These are phyloP conservation scores for Felis chaus DNA, from an alignment of 2,113 vertebrate genomes.

Conservation along the genomic window DNA sequence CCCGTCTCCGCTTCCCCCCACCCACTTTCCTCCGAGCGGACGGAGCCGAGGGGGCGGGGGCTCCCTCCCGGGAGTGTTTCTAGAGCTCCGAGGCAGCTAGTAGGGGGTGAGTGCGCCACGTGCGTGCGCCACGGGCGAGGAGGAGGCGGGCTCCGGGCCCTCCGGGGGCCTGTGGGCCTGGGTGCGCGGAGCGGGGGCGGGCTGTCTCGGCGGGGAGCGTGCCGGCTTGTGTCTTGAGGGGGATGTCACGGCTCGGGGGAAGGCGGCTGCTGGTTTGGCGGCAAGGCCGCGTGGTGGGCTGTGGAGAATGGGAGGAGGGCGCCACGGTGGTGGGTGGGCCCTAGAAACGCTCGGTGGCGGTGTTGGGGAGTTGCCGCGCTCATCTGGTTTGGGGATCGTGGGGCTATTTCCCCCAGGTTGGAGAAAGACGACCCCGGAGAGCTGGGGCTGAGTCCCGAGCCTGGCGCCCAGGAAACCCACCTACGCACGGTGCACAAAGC, in stretches of 20 bases:
- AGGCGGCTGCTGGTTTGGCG: not conserved
- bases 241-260: not conserved
- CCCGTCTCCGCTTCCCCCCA: not conserved
- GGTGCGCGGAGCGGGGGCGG: not conserved
- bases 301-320: not conserved
- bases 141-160: not conserved
- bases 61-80: slow-evolving; percentile 5
- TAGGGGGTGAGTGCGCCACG: slow-evolving; percentile 68
- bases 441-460: not conserved
- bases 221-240: not conserved
- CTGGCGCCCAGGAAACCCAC: not conserved
- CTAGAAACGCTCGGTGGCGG: not conserved
- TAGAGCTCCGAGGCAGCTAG: slow-evolving; percentile 43
- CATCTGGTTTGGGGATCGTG: not conserved
- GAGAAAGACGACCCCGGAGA: not conserved
- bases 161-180: not conserved
- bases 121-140: slow-evolving; percentile 49
- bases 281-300: not conserved
- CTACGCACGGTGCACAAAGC: slow-evolving; percentile 19
- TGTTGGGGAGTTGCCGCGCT: not conserved
- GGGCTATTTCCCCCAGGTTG: not conserved
- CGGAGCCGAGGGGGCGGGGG: slow-evolving; percentile 45
- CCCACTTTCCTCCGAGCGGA: not conserved
- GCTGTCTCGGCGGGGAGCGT: not conserved
- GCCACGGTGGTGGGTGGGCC: not conserved